These are phyloP conservation scores for Pomacea canaliculata DNA, from an alignment of 2,888 invertebrate genomes.

Conservation along the genomic window DNA sequence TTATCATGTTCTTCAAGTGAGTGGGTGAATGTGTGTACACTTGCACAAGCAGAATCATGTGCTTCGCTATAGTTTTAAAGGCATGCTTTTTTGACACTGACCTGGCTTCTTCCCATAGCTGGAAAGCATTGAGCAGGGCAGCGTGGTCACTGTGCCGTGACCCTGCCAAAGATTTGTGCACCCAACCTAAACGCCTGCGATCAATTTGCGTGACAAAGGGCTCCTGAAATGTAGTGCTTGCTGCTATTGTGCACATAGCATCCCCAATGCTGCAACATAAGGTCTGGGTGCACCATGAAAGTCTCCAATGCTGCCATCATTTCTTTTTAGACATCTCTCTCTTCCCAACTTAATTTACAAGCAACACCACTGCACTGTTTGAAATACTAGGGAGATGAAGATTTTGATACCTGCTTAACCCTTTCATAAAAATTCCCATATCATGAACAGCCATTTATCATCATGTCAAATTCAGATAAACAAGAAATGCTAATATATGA, in stretches of 20 bases:
- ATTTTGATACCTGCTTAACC: too few relatives aligned
- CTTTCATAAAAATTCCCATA: too few relatives aligned
- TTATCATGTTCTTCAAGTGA: too few relatives aligned
- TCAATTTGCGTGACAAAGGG: conserved; percentile 80
- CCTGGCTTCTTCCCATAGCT: conserved; percentile 76
- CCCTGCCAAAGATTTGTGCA: conserved; percentile 89
- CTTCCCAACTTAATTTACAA: too few relatives aligned
- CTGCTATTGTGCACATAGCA: conserved; percentile 92
- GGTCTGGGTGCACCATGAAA: background rate
- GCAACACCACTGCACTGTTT: too few relatives aligned
- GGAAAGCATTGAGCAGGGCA: conserved; percentile 92
- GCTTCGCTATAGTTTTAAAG: background rate
- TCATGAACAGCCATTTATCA: too few relatives aligned
- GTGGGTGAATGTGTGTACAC: too few relatives aligned
- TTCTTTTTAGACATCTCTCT: too few relatives aligned
- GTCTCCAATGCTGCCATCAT: background rate
- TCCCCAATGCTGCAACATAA: conserved; percentile 80
- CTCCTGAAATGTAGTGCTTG: conserved; percentile 95
- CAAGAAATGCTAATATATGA: too few relatives aligned
- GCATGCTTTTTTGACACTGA: conserved; percentile 27
- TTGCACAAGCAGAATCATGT: too few relatives aligned
- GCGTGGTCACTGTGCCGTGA: conserved; percentile 93
- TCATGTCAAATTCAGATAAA: too few relatives aligned
- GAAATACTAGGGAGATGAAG: too few relatives aligned
- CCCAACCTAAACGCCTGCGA: conserved; percentile 80